These are phyloP conservation scores for Mimachlamys varia DNA, from an alignment of 2,888 invertebrate genomes.

Conservation along the genomic window DNA sequence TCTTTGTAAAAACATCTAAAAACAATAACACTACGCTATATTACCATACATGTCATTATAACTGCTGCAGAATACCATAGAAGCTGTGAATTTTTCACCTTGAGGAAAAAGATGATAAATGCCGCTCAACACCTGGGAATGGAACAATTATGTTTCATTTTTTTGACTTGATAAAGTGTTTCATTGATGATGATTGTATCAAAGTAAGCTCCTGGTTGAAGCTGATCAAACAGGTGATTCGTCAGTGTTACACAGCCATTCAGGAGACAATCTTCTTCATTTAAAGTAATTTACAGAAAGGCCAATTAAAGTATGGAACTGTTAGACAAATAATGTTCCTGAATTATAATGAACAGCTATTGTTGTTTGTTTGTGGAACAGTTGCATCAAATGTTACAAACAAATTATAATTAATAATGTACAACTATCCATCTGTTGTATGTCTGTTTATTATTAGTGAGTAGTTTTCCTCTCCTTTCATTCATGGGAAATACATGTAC, in stretches of 20 bases:
- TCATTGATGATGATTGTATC: not conserved
- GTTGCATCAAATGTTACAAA: no score
- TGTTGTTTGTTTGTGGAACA: no score
- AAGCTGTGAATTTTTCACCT: not conserved
- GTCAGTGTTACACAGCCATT: not conserved
- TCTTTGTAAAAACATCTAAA: not conserved
- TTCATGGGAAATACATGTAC: no score
- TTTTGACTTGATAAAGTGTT: not conserved
- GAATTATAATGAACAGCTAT: no score
- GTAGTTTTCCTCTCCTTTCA: no score
- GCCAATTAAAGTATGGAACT: no score
- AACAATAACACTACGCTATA: not conserved
- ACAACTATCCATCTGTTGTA: no score
- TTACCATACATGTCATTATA: not conserved
- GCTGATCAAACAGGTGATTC: not conserved
- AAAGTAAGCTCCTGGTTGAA: not conserved
- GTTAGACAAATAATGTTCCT: no score
- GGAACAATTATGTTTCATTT: not conserved
- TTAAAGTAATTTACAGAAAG: no score
- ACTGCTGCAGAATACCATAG: not conserved
- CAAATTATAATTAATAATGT: no score
- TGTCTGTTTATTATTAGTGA: no score
- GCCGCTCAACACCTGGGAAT: not conserved
- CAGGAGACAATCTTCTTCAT: not conserved
- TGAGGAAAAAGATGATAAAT: not conserved